Evolutionary conservation across 2,797 vertebrate species (phyloP), one percentile per base, ranked within the genome.

Genomic region (Bradypodion ventrale): DNA sequence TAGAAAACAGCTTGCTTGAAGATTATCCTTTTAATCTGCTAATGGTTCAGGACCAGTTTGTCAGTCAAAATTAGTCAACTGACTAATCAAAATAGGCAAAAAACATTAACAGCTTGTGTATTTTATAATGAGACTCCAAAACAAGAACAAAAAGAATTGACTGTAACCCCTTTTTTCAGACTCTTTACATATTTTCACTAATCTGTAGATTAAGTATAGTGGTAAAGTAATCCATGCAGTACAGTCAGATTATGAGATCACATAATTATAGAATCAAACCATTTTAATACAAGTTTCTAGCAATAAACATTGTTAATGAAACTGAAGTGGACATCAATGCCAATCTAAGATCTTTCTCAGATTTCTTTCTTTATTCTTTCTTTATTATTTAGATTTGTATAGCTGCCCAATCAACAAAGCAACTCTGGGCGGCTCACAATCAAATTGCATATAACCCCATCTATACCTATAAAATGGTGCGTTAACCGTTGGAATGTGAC

Each of bases 31-130:
- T 42, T 46, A 70, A 75, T 23, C 2, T 21, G 46, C 52, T 69
- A 60, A 69, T 4, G 23, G 19, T 77, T 60, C 46, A 62, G 32
- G 35, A 72, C 7, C 29, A n/a, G 27, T n/a, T n/a, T 49, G 40
- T 23, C 29, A 78, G 62, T 84, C 52, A 60, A 70, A 84, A 69
- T 78, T 49, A 78, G 42, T 78, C 42, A 78, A n/a, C 19, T n/a
- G 42, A 19, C n/a, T 73, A 63, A 27, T 72, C 42, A 78, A 72
- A 63, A 59, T 19, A 70, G 32, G 32, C 16, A n/a, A 70, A 40
- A 32, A 73, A n/a, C 29, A 69, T 52, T 32, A 49, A 68, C 3
- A 44, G 42, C 8, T 42, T 72, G 15, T 60, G n/a, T 21, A 62
- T 70, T 40, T 70, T 56, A 80, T 37, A 52, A 25, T 7, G 35